Evolutionary conservation across 2,113 vertebrate genomes (phyloP).

Genomic region (Daboia siamensis): DNA sequence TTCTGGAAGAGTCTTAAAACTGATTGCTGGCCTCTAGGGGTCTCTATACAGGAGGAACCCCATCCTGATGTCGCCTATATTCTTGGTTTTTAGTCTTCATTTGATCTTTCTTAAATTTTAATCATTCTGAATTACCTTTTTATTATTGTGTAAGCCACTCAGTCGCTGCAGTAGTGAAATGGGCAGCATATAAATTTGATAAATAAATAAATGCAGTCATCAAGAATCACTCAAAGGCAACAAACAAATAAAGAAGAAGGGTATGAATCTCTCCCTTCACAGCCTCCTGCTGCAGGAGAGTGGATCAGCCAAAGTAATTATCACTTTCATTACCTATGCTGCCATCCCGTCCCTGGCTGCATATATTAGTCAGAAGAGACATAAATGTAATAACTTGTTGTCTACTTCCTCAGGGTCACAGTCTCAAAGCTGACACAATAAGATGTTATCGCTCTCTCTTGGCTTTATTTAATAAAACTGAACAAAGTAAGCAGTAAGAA

Average conservation of each 20-base stretch:
- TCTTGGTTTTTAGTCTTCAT: no score
- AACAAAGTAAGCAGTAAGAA: neutral
- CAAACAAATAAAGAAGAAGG: neutral
- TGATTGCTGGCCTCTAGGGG: no score
- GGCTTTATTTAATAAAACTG: neutral
- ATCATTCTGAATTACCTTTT: no score
- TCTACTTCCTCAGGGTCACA: neutral
- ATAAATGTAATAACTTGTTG: neutral
- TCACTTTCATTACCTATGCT: neutral
- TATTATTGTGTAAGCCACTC: no score
- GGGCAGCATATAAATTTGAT: no score
- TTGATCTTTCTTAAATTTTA: no score
- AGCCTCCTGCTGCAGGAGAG: neutral
- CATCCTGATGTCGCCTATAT: no score
- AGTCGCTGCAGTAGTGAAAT: no score
- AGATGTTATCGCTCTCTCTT: neutral
- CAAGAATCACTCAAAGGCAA: neutral
- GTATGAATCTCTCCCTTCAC: neutral
- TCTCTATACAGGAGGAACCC: no score
- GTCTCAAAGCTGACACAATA: neutral
- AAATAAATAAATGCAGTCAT: neutral
- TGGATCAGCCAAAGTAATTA: neutral
- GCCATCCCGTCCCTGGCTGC: neutral
- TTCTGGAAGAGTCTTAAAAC: no score
- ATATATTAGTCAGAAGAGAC: neutral